Evolutionary conservation across 2,888 invertebrate genomes (phyloP), one percentile per base, ranked within the genome.

Genomic region (Deroplatys truncata): DNA sequence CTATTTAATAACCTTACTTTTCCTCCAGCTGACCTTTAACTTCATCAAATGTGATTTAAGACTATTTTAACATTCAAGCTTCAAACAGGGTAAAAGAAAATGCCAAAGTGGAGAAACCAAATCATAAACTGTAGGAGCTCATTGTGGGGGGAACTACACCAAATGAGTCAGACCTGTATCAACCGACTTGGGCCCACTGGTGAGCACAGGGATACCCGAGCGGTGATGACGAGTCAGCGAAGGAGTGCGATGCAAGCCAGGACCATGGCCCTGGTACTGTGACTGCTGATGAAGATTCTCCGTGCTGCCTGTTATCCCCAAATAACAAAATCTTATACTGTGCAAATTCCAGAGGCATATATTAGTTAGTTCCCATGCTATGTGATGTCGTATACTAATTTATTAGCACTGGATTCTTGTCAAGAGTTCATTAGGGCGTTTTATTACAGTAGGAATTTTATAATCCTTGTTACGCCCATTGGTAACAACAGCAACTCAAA

Each of bases 181-280:
- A 29, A 90, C 89, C 84, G 90, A 91, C 88, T 91, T 90, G 35
- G 90, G 88, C 25, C 87, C 89, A 83, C 87, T 87, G 49, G 90
- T 90, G 90, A 95, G 94, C 92, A 95, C 94, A 91, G 95, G 95
- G 92, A 95, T 95, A 92, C 95, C 95, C 93, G 94, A 94, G 91
- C 95, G 94, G 92, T 95, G 95, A 91, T 88, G 88, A 16, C 90
- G 88, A 20, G 90, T 88, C 29, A 90, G 90, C 25, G 90, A 89
- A 10, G 91, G 95, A 95, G 92, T 95, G 93, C 91, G 95, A 95
- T 92, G 95, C 95, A 92, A 94, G 95, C 92, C 95, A 94, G 92
- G 94, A 94, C 91, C 95, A 93, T 91, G 94, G 94, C 92, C 94
- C 93, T 91, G 93, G 93, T 91, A 92, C 92, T 93, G 93, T 10